Evolutionary conservation across 2,888 invertebrate genomes (phyloP).

Genomic region (Acleris cristana): DNA sequence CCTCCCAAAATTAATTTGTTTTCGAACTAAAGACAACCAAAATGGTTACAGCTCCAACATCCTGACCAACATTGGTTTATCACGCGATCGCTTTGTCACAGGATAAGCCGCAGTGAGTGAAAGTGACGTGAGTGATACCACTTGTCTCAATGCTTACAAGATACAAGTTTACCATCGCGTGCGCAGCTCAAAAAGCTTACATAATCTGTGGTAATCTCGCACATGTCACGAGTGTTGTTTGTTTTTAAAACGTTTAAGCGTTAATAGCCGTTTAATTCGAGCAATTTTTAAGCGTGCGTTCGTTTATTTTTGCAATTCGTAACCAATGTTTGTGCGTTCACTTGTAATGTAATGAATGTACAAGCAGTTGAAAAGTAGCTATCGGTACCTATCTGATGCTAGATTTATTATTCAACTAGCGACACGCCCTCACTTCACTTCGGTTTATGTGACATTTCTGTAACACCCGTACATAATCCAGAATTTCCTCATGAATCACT

Average conservation of each 20-base stretch:
- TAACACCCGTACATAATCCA: too few relatives aligned
- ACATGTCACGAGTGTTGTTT: constrained; percentile 31
- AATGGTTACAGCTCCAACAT: constrained; percentile 13
- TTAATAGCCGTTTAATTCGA: constrained; percentile 20
- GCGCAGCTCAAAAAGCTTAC: constrained; percentile 33
- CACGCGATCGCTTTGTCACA: constrained; percentile 39
- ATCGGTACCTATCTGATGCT: too few relatives aligned
- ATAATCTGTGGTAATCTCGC: constrained; percentile 23
- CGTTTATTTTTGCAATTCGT: too few relatives aligned
- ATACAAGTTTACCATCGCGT: constrained; percentile 31
- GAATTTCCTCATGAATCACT: too few relatives aligned
- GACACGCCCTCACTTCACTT: too few relatives aligned
- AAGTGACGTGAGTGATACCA: constrained; percentile 39
- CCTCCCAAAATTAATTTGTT: too few relatives aligned
- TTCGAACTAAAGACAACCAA: constrained; percentile 1
- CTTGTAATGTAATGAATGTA: too few relatives aligned
- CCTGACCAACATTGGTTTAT: constrained; percentile 33
- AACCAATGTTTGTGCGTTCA: too few relatives aligned
- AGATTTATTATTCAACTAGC: too few relatives aligned
- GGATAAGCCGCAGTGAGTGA: constrained; percentile 34
- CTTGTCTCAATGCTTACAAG: constrained; percentile 30
- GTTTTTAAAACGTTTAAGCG: constrained; percentile 27
- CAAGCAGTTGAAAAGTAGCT: too few relatives aligned
- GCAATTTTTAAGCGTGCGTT: background rate
- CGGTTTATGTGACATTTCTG: too few relatives aligned